These are phyloP conservation scores for Yasuhikotakia modesta DNA, from an alignment of 2,797 vertebrate genomes.

Conservation along the genomic window DNA sequence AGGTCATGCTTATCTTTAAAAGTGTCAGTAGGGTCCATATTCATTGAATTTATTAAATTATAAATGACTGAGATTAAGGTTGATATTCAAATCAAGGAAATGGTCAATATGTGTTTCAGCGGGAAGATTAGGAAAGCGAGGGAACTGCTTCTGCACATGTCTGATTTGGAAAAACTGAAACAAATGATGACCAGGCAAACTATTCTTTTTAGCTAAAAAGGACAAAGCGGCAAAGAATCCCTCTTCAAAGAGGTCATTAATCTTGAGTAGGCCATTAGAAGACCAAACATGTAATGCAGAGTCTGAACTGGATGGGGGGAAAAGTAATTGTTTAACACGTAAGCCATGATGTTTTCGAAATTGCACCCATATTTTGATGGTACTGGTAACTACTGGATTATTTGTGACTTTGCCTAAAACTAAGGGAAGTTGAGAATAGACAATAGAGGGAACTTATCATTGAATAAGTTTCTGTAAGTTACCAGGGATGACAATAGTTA, in stretches of 20 bases:
- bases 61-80: background rate
- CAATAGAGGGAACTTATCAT: background rate
- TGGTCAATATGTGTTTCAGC: background rate
- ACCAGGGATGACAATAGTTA: too few relatives aligned
- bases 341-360: background rate
- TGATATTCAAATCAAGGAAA: background rate
- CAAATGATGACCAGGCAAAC: too few relatives aligned
- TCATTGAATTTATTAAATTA: background rate
- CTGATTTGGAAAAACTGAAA: too few relatives aligned
- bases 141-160: background rate
- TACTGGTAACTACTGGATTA: background rate
- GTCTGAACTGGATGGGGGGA: too few relatives aligned
- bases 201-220: too few relatives aligned
- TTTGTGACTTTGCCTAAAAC: background rate
- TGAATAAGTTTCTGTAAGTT: background rate
- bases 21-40: too few relatives aligned
- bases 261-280: too few relatives aligned
- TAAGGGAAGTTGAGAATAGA: background rate
- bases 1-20: too few relatives aligned
- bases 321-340: background rate
- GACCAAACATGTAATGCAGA: too few relatives aligned
- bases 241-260: too few relatives aligned
- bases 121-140: background rate
- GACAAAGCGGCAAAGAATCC: too few relatives aligned
- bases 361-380: background rate